Conservation (phyloP, 2,113 vertebrate species). For the Neolamprologus variostigma region DNA sequence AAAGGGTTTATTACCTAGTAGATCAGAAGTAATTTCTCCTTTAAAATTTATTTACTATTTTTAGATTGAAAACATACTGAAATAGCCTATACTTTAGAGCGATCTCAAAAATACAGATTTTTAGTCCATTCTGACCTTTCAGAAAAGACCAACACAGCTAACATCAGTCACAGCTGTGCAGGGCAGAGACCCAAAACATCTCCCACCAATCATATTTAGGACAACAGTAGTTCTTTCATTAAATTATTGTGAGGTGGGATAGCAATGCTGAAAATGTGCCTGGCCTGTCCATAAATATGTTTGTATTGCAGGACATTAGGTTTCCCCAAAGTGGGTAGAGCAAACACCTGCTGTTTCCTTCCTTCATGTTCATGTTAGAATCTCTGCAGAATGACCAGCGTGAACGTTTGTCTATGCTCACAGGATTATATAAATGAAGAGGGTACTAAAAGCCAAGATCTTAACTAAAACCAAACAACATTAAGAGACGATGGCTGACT, state of each 20-base stretch:
- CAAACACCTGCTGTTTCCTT: neutral
- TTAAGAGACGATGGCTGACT: neutral
- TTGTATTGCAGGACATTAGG: neutral
- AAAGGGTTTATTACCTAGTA: neutral
- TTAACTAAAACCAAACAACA: neutral
- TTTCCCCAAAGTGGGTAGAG: neutral
- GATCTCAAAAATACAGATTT: neutral
- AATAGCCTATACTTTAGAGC: neutral
- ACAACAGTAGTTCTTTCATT: conserved; percentile 50
- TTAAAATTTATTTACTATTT: neutral
- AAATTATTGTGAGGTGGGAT: conserved; percentile 42
- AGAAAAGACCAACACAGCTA: neutral
- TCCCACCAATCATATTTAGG: conserved; percentile 29
- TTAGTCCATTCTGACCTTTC: conserved; percentile 7
- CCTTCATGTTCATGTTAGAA: neutral
- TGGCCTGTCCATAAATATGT: conserved; percentile 4
- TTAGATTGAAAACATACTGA: neutral
- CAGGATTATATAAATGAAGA: neutral
- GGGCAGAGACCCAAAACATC: conserved; percentile 19
- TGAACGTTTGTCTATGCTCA: neutral
- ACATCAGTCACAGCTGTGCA: conserved; percentile 20
- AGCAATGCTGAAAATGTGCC: conserved; percentile 47
- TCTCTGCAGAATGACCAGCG: neutral
- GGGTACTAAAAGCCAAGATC: neutral
- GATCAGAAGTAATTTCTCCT: neutral